These are phyloP conservation scores for Lithobates sylvaticus DNA, from an alignment of 2,797 vertebrate genomes.

Conservation along the genomic window DNA sequence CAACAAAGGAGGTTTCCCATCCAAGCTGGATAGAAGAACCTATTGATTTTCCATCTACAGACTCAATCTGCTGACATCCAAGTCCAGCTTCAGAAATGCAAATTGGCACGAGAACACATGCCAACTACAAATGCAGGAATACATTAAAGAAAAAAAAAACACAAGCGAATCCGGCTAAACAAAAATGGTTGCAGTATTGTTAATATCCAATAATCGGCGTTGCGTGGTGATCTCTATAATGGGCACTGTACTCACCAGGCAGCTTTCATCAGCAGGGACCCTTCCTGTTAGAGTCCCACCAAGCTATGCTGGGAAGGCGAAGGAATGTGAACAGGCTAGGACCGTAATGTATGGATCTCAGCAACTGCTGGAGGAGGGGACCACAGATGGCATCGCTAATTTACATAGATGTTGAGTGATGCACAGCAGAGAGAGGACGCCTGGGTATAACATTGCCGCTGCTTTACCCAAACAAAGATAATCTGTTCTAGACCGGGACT, in stretches of 20 bases:
- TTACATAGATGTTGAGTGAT: constrained; percentile 63
- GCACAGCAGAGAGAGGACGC: constrained; percentile 5
- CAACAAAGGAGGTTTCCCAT: too few species aligned
- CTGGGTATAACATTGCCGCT: background rate
- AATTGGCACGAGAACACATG: background rate
- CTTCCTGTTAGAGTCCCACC: background rate
- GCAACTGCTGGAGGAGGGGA: constrained; percentile 30
- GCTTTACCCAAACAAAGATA: background rate
- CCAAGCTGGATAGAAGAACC: too few species aligned
- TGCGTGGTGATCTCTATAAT: too few species aligned
- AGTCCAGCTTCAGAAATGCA: background rate
- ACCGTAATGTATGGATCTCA: background rate
- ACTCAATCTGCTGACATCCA: too few species aligned
- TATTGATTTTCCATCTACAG: too few species aligned
- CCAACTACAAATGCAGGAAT: background rate
- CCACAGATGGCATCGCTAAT: constrained; percentile 41
- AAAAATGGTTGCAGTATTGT: background rate
- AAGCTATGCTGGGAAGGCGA: background rate
- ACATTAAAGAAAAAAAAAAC: background rate
- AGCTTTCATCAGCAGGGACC: background rate
- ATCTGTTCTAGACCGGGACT: background rate
- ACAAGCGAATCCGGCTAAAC: background rate
- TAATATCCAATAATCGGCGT: background rate
- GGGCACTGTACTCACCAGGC: background rate
- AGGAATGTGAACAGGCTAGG: constrained; percentile 34